Percentiles rank a stretch among this genome's conserved stretches.
Conservation (phyloP, 2,113 vertebrate species). For the Tachysurus vachellii region DNA sequence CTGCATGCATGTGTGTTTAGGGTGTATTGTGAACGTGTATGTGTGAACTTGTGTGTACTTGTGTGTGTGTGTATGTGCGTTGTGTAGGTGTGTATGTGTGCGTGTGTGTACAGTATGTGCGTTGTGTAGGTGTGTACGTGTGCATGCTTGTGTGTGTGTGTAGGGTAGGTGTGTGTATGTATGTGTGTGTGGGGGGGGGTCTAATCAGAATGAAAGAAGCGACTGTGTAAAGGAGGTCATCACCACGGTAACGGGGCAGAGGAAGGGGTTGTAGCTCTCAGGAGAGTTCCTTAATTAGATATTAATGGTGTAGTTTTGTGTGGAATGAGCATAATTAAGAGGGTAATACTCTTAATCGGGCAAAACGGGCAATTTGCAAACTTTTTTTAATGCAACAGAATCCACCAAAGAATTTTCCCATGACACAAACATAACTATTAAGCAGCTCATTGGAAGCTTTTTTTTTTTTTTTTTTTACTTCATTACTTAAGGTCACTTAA, state of each 20-base stretch:
- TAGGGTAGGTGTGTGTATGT: neutral
- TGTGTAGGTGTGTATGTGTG: neutral
- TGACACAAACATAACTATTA: neutral
- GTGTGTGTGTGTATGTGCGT: neutral
- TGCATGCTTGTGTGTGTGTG: neutral
- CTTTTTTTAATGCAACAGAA: neutral
- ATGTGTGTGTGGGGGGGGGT: conserved; percentile 5
- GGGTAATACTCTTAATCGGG: neutral
- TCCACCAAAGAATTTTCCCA: neutral
- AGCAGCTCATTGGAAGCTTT: neutral
- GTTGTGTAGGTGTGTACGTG: too few relatives aligned
- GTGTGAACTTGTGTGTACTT: neutral
- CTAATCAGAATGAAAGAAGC: conserved; percentile 65
- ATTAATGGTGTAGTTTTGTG: conserved; percentile 11
- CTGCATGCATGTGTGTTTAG: too few relatives aligned
- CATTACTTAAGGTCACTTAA: neutral
- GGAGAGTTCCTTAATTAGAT: conserved; percentile 11
- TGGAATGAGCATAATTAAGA: neutral
- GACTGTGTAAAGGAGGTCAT: conserved; percentile 37
- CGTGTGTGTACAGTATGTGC: neutral
- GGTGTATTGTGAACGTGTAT: too few relatives aligned
- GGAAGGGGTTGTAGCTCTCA: neutral
- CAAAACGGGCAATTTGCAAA: conserved; percentile 11
- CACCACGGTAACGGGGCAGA: conserved; percentile 4
- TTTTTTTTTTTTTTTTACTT: too few relatives aligned